Conservation (phyloP, 2,113 vertebrate species). For the Lasiurus cinereus region DNA sequence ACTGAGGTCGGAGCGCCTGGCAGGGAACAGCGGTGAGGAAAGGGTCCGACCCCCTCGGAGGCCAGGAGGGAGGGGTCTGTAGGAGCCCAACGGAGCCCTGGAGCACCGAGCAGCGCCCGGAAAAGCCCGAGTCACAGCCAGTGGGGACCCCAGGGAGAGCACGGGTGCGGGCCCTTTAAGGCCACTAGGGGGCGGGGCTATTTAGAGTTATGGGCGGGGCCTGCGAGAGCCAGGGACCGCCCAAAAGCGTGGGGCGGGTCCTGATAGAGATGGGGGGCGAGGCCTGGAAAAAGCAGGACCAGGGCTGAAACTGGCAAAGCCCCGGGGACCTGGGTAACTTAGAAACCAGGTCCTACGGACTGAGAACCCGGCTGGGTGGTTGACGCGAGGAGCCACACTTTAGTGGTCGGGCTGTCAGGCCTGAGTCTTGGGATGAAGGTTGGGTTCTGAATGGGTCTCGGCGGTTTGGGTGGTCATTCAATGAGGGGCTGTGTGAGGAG, state of each 20-base stretch:
- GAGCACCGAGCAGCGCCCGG: neutral
- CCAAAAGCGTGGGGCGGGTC: neutral
- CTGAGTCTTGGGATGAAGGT: neutral
- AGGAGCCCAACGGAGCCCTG: no score
- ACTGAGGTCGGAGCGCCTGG: conserved; percentile 53
- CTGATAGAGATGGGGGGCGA: neutral
- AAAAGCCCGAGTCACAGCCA: fast-evolving
- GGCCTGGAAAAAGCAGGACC: neutral
- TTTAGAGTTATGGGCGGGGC: neutral
- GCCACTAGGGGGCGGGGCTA: neutral
- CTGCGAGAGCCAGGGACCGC: neutral
- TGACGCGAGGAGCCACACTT: neutral
- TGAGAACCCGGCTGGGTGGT: neutral
- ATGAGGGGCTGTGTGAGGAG: neutral
- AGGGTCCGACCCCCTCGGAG: neutral
- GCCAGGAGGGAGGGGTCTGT: neutral
- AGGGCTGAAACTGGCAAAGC: neutral
- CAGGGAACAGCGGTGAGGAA: conserved; percentile 56
- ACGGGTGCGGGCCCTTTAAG: fast-evolving
- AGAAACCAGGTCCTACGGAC: no score
- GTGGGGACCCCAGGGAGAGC: fast-evolving
- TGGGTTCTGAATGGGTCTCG: neutral
- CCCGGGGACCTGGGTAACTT: neutral
- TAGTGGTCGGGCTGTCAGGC: neutral
- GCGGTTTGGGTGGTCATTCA: neutral